phyloP scores from a whole-genome alignment of 2,888 invertebrate genomes.

The Orchestes rusci region DNA sequence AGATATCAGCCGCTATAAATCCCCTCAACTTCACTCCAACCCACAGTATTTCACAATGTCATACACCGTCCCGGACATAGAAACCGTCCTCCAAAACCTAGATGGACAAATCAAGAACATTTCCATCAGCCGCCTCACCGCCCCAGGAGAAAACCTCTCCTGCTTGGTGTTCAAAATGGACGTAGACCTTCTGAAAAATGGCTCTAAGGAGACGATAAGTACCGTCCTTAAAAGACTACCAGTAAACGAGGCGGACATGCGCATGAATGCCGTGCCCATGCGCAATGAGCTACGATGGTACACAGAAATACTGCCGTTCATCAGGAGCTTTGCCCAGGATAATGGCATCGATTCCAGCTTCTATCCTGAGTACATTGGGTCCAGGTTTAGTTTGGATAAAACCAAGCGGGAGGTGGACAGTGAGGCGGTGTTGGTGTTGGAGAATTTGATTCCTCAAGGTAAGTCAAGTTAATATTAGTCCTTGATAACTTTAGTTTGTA shows the following conservation, averaged over 20 bases:
- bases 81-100: background rate
- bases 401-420: slow-evolving; percentile 15
- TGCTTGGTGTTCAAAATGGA: slow-evolving; percentile 22
- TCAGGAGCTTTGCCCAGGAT: slow-evolving; percentile 18
- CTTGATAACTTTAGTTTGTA: no score
- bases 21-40: no score
- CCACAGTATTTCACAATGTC: no score
- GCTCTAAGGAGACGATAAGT: slow-evolving; percentile 17
- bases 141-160: slow-evolving; percentile 22
- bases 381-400: slow-evolving; percentile 20
- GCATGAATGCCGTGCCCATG: slow-evolving; percentile 7
- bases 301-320: slow-evolving; percentile 15
- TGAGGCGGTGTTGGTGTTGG: slow-evolving; percentile 21
- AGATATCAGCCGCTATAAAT: no score
- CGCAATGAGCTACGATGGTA: slow-evolving; percentile 24
- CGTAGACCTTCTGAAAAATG: slow-evolving; percentile 16
- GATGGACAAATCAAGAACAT: slow-evolving; percentile 7
- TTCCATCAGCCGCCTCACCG: slow-evolving; percentile 13
- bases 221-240: slow-evolving; percentile 22
- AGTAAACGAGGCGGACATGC: background rate
- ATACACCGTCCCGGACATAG: no score
- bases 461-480: no score
- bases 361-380: slow-evolving; percentile 20
- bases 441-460: slow-evolving; percentile 24
- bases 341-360: slow-evolving; percentile 15